Percentiles rank a stretch among this genome's conserved stretches.
Evolutionary conservation across 1,140 invertebrate species (phyloP).

Genomic region (Dendrolimus punctatus): DNA sequence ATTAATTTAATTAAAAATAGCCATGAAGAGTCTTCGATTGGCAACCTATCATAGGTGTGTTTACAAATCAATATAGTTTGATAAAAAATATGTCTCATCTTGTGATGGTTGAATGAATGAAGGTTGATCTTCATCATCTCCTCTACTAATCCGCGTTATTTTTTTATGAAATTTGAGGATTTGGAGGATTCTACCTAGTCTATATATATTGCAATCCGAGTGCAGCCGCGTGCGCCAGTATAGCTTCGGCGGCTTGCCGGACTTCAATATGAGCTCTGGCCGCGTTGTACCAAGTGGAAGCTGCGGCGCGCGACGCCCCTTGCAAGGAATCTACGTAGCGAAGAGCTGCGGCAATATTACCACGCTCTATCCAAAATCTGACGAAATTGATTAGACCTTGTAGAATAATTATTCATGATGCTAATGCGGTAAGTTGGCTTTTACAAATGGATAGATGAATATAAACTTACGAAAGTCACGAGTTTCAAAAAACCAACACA

Average conservation of each 20-base stretch:
- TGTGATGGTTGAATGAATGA: too few relatives aligned
- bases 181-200: background rate
- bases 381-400: background rate
- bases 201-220: slow-evolving; percentile 69
- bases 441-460: background rate
- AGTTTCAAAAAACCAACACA: too few relatives aligned
- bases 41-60: too few relatives aligned
- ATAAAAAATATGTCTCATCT: too few relatives aligned
- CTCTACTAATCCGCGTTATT: too few relatives aligned
- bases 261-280: slow-evolving; percentile 88
- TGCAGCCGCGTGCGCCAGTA: slow-evolving; percentile 87
- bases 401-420: background rate
- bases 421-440: too few relatives aligned
- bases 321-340: slow-evolving; percentile 90
- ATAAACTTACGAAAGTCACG: too few relatives aligned
- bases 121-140: too few relatives aligned
- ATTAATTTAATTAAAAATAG: too few relatives aligned
- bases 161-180: too few relatives aligned
- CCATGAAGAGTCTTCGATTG: too few relatives aligned
- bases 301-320: slow-evolving; percentile 86
- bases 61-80: too few relatives aligned
- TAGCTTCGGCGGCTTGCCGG: slow-evolving; percentile 87
- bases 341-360: slow-evolving; percentile 87
- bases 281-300: slow-evolving; percentile 91
- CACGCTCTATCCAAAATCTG: slow-evolving; percentile 89